phyloP scores from a whole-genome alignment of 2,797 vertebrate species.

The Mionectes olivaceus region DNA sequence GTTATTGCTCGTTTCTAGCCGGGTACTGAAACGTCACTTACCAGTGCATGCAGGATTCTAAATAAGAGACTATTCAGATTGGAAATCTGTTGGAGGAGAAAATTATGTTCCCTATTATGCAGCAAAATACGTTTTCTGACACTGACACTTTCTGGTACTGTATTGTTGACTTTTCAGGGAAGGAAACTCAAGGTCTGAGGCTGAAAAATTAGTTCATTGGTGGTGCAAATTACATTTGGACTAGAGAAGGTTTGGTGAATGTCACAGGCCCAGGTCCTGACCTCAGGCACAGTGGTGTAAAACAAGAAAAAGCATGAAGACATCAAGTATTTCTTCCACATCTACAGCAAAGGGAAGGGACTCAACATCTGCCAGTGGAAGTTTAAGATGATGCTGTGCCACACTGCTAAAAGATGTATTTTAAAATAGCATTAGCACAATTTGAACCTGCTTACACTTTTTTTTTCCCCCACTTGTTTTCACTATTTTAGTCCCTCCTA shows the following conservation, averaged over 20 bases:
- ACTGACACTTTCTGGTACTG: background rate
- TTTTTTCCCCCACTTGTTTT: background rate
- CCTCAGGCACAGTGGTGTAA: background rate
- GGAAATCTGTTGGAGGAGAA: constrained; percentile 71
- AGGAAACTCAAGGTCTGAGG: constrained; percentile 22
- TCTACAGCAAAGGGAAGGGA: background rate
- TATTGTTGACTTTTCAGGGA: background rate
- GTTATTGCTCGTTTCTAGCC: constrained; percentile 81
- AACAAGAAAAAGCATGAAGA: background rate
- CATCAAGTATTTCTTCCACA: background rate
- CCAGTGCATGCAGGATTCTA: constrained; percentile 62
- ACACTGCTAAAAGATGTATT: background rate
- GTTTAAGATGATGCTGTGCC: background rate
- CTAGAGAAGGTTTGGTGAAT: background rate
- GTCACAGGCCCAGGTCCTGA: background rate
- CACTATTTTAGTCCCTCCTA: background rate
- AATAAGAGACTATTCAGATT: constrained; percentile 72
- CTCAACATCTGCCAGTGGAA: background rate
- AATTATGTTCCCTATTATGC: constrained; percentile 69
- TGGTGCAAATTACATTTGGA: background rate
- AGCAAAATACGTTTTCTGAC: constrained; percentile 47
- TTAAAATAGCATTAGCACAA: background rate
- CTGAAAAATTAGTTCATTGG: background rate
- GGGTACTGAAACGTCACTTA: constrained; percentile 59
- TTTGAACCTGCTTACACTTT: background rate